phyloP scores from a whole-genome alignment of 2,888 invertebrate genomes.

The Cheilosia variabilis region DNA sequence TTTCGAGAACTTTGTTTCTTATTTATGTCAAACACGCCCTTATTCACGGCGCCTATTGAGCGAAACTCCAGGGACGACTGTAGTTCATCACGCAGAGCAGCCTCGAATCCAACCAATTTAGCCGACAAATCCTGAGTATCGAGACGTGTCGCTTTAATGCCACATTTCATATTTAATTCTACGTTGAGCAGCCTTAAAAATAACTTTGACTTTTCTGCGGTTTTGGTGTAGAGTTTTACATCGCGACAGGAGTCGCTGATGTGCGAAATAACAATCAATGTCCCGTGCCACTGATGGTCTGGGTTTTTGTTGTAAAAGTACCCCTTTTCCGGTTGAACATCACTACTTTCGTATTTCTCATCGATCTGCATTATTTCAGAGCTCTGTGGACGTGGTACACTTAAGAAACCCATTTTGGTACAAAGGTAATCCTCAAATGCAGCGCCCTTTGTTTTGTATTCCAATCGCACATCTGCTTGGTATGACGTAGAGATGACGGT shows the following conservation, averaged over 20 bases:
- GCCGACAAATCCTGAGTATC: neutral
- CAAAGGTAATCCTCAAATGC: conserved; percentile 77
- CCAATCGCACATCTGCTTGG: conserved; percentile 76
- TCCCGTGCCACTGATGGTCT: conserved; percentile 78
- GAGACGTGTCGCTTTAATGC: conserved; percentile 9
- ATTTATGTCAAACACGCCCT: neutral
- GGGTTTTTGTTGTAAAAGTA: conserved; percentile 78
- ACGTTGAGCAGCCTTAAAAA: conserved; percentile 77
- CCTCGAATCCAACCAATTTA: conserved; percentile 76
- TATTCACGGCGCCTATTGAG: neutral
- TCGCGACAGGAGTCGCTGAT: conserved; percentile 22
- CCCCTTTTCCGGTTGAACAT: neutral
- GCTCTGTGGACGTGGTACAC: neutral
- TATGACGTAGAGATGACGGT: conserved; percentile 78
- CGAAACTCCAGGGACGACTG: conserved; percentile 25
- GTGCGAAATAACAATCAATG: conserved; percentile 76
- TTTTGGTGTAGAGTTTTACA: conserved; percentile 77
- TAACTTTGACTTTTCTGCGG: conserved; percentile 75
- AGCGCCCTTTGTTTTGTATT: conserved; percentile 27
- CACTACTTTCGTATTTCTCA: conserved; percentile 19
- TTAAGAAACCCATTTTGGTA: conserved; percentile 76
- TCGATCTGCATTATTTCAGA: conserved; percentile 31
- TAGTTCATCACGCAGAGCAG: conserved; percentile 78
- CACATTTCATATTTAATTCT: conserved; percentile 76
- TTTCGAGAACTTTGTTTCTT: conserved; percentile 11